Percentiles rank a stretch among this genome's conserved stretches.
Conservation (phyloP, 1,140 invertebrate genomes). For the Orius insidiosus region DNA sequence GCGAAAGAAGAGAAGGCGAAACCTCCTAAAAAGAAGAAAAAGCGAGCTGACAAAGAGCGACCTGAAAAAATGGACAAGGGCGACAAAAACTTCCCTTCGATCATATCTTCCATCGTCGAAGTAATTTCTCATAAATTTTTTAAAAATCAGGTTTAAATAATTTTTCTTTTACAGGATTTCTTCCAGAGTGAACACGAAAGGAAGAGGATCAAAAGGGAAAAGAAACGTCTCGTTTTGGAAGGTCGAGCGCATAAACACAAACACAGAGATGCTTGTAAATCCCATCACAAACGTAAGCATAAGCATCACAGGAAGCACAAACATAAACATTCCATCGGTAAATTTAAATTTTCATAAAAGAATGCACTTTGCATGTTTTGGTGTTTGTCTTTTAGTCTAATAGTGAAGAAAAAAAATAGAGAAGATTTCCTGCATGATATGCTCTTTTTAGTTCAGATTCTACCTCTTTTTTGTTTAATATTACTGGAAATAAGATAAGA, state of each 20-base stretch:
- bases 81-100: constrained; percentile 23
- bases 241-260: constrained; percentile 31
- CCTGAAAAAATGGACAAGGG: constrained; percentile 42
- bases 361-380: too few relatives aligned
- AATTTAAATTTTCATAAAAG: constrained; percentile 5
- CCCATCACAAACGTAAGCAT: constrained; percentile 55
- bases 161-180: constrained; percentile 8
- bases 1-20: constrained; percentile 37
- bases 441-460: too few relatives aligned
- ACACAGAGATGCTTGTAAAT: constrained; percentile 34
- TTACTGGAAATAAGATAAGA: too few relatives aligned
- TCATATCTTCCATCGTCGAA: not conserved
- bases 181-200: constrained; percentile 12
- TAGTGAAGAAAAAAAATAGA: too few relatives aligned
- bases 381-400: too few relatives aligned
- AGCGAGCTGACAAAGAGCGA: not conserved
- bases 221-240: constrained; percentile 34
- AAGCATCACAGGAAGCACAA: constrained; percentile 50
- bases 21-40: constrained; percentile 40
- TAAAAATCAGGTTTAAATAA: not conserved
- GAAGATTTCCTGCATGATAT: not conserved
- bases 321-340: constrained; percentile 25
- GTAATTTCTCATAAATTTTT: not conserved
- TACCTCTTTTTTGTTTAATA: too few relatives aligned
- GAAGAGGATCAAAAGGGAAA: constrained; percentile 26